phyloP scores from a whole-genome alignment of 2,113 vertebrate species.

The Todiramphus chloris region DNA sequence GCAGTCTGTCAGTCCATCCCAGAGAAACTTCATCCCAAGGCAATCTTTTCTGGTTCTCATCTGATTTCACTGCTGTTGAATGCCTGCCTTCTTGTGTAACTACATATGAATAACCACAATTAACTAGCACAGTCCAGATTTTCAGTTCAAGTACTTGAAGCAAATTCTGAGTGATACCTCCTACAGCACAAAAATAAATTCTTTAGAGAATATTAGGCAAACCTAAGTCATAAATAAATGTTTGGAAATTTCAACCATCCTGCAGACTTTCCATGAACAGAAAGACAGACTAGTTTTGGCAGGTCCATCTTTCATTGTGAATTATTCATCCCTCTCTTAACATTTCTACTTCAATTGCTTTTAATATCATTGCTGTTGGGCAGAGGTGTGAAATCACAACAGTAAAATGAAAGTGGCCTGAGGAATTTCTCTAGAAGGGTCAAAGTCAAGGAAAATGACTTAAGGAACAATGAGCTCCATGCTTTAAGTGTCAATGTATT shows the following conservation, averaged over 20 bases:
- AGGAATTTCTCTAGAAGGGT: not conserved
- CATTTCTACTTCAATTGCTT: slow-evolving; percentile 6
- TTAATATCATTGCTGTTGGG: not conserved
- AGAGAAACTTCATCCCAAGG: not conserved
- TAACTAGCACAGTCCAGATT: not conserved
- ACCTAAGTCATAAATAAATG: slow-evolving; percentile 10
- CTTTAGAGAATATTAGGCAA: not conserved
- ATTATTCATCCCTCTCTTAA: not conserved
- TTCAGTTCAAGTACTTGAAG: not conserved
- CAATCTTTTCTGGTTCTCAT: not conserved
- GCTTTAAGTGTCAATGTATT: not conserved
- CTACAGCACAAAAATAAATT: not conserved
- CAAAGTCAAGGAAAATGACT: not conserved
- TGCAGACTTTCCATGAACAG: not conserved
- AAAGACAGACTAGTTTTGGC: not conserved
- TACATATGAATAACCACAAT: not conserved
- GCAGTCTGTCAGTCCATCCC: not conserved
- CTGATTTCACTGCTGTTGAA: not conserved
- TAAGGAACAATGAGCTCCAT: not conserved
- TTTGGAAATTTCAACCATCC: not conserved
- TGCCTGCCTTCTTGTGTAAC: not conserved
- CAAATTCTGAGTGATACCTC: not conserved
- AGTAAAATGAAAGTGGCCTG: not conserved
- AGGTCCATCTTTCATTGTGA: not conserved
- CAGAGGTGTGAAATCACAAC: slow-evolving; percentile 4